These are phyloP conservation scores for Herpailurus yagouaroundi DNA, from an alignment of 2,113 vertebrate genomes.

Conservation along the genomic window DNA sequence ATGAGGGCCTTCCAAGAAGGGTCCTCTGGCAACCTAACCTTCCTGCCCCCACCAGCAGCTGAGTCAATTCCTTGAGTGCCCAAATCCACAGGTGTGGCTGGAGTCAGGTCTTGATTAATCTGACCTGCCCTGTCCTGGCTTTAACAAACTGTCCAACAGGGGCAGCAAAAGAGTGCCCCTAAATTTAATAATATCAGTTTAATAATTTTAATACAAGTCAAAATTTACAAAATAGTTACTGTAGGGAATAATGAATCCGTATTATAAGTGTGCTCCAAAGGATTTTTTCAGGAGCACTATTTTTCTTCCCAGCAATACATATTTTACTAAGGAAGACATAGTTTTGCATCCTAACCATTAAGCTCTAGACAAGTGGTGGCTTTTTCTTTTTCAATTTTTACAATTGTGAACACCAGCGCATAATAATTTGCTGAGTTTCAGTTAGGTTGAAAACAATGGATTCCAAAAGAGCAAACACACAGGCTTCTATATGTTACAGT, in stretches of 20 bases:
- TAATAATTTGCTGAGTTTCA: background rate
- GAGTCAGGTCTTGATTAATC: background rate
- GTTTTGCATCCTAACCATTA: background rate
- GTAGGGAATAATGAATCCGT: background rate
- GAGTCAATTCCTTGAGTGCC: background rate
- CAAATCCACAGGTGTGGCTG: background rate
- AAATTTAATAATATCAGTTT: background rate
- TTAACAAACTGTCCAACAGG: background rate
- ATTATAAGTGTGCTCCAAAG: background rate
- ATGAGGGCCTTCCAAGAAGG: background rate
- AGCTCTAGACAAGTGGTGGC: background rate
- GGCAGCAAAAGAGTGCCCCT: background rate
- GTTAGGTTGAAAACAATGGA: background rate
- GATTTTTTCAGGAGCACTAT: background rate
- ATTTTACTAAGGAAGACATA: conserved; percentile 5
- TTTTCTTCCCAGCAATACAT: background rate
- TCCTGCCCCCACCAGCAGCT: background rate
- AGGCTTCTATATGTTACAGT: background rate
- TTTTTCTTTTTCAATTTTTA: background rate
- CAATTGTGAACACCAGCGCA: background rate
- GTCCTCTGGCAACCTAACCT: background rate
- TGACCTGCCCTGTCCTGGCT: background rate
- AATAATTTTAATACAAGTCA: background rate
- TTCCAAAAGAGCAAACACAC: background rate
- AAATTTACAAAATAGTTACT: background rate